Evolutionary conservation across 2,113 vertebrate species (phyloP).

Genomic region (Pimephales promelas): DNA sequence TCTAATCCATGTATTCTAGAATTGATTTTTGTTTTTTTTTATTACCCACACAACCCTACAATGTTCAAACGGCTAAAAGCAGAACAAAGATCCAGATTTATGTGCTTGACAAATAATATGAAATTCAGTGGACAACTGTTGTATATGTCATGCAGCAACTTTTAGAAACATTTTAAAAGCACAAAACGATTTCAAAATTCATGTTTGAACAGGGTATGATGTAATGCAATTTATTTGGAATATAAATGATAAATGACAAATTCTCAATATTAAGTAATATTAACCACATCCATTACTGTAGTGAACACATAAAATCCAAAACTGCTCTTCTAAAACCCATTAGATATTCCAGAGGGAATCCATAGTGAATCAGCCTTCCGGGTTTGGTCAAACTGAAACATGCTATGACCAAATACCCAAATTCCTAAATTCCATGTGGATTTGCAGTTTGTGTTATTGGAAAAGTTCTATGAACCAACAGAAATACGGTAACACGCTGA

Average conservation of each 20-base stretch:
- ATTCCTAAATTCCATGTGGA: not conserved
- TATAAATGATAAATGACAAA: not conserved
- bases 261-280: not conserved
- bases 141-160: not conserved
- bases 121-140: not conserved
- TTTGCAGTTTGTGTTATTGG: not conserved
- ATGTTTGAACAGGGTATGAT: not conserved
- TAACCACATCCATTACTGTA: not conserved
- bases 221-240: not conserved
- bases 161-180: not conserved
- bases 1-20: too few species aligned
- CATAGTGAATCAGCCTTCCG: not conserved
- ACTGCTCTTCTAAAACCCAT: not conserved
- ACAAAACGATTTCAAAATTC: not conserved
- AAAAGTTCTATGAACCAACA: not conserved
- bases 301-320: constrained; percentile 4
- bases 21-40: too few species aligned
- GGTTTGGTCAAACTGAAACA: not conserved
- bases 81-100: not conserved
- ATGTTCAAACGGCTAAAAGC: not conserved
- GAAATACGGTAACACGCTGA: not conserved
- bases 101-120: not conserved
- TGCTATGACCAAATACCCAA: not conserved
- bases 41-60: too few species aligned
- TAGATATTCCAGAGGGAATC: not conserved